Evolutionary conservation across 2,888 invertebrate species (phyloP), one percentile per base, ranked within the genome.

Genomic region (Latheticus oryzae): DNA sequence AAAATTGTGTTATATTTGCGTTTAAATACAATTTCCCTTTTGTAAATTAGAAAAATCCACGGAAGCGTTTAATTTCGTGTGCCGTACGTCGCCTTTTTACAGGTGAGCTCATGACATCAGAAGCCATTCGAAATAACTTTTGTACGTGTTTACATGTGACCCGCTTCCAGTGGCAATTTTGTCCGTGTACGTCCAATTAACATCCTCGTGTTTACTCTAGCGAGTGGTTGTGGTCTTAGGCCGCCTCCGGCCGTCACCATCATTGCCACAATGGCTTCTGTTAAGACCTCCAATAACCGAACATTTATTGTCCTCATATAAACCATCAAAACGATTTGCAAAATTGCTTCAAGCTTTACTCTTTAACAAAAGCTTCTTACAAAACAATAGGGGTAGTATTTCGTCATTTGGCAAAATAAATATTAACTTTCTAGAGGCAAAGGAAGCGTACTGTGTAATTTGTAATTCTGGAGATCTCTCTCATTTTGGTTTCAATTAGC

Each of bases 401-500:
- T 66, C 64, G 64, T 67, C 69, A 65, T 67, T 68, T 62, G 60
- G 61, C 61, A 64, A 64, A 60, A 66, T 67, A 67, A 69, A 69
- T 69, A 68, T 67, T 68, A 62, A 64, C 64, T 67, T 62, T 65
- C 59, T 62, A 55, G 52, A 58, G 55, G 58, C 55, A 60, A 60
- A 60, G 63, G 58, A 58, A 47, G 45, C 58, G 55, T 53, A 51
- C 58, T 56, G 53, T 53, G 53, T 59, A 60, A 58, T 65, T 66
- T 60, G 61, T 62, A 65, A 61, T 63, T 63, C 61, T 63, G 59
- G 51, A 60, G 57, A 59, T 59, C 61, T 65, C 67, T 57, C 62
- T 59, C 67, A 61, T 65, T 67, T 65, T 63, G 64, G 61, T 63
- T 67, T 64, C 69, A 67, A 69, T 69, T 67, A 69, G 59, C 66